Evolutionary conservation across 2,888 invertebrate species (phyloP), one percentile per base, ranked within the genome.

Genomic region (Zhuqinia jingwanae): DNA sequence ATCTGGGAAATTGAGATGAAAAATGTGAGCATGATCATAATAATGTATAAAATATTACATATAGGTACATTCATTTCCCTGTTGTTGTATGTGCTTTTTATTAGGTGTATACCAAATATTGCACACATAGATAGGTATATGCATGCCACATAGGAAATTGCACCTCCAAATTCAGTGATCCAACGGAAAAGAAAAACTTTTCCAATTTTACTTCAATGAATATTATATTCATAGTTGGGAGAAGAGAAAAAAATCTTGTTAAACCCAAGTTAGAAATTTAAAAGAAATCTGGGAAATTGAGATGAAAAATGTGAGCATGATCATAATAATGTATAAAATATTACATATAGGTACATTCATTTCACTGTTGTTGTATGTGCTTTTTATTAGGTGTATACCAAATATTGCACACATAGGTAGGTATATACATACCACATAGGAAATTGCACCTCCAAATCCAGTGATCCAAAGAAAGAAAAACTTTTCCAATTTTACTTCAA

Each of bases 201-300:
- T 75, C 60, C 73, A 82, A 82, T 75, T 82, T 82, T 60, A 27
- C 30, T 75, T 53, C 82, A 30, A 82, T 82, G 82, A 82, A 82
- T 82, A 82, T 82, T 82, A 75, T 42, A 82, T 82, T 42, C 17
- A n/a, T n/a, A n/a, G n/a, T n/a, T n/a, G n/a, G n/a, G n/a, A n/a
- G n/a, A n/a, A n/a, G n/a, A n/a, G n/a, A n/a, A n/a, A 36, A n/a
- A 65, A 1, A 65, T 65, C 36, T 1, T 1, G 25, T 20, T 3
- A 65, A 42, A 42, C 20, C 17, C 36, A 17, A 42, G 17, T n/a
- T 10, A 63, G 15, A 15, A 65, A 65, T 65, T 65, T 42, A 20
- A n/a, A 65, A 68, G 79, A 65, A 79, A 65, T 79, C 50, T 36
- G n/a, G 13, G 47, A 47, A 70, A 70, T 56, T 70, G 56, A 45